Percentiles rank a stretch among this genome's conserved stretches.
These are phyloP conservation scores for Cossypha dichroa DNA, from an alignment of 2,797 vertebrate genomes.

Conservation along the genomic window DNA sequence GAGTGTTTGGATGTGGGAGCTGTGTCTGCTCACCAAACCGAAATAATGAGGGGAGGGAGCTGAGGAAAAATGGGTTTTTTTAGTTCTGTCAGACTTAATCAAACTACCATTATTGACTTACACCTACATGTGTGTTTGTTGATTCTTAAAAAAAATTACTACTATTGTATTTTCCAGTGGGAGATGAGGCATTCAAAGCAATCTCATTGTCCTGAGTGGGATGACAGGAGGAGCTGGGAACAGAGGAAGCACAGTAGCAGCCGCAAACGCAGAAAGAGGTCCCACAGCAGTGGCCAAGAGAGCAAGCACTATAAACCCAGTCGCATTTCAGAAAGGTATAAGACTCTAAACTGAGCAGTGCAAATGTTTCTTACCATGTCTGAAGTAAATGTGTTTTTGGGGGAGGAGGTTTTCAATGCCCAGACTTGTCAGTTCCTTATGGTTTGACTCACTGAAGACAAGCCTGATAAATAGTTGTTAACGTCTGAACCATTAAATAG, in stretches of 20 bases:
- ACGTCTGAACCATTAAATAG: not conserved
- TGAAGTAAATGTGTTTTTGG: not conserved
- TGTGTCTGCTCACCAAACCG: accelerated
- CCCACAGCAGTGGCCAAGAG: slow-evolving; percentile 90
- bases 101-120: not conserved
- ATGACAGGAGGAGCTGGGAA: slow-evolving; percentile 84
- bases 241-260: slow-evolving; percentile 80
- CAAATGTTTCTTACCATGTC: not conserved
- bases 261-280: slow-evolving; percentile 83
- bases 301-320: slow-evolving; percentile 83
- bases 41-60: not conserved
- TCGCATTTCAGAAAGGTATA: slow-evolving; percentile 86
- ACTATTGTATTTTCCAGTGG: not conserved
- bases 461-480: not conserved
- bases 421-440: not conserved
- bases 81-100: not conserved
- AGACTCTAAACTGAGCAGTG: slow-evolving; percentile 15
- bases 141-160: not conserved
- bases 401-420: not conserved
- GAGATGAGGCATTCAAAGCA: slow-evolving; percentile 88
- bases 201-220: slow-evolving; percentile 83
- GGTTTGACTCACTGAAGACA: not conserved
- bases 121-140: not conserved
- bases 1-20: not conserved
- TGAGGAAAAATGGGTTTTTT: not conserved